Conservation (phyloP, 2,888 invertebrate species). For the Pharmacophagus antenor region DNA sequence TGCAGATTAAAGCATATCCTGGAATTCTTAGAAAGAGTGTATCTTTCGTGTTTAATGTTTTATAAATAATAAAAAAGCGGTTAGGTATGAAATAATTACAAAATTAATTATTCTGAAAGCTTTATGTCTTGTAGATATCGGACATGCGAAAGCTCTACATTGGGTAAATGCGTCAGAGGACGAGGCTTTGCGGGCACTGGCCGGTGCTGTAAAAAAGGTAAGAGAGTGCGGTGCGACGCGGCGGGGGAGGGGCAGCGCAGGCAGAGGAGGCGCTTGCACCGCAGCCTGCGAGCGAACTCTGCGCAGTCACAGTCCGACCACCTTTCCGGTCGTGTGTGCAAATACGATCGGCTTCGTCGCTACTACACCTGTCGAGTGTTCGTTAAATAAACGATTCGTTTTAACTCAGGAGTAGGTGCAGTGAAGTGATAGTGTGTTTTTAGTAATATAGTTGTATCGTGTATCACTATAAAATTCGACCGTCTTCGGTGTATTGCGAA, state of each 20-base stretch:
- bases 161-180: slow-evolving; percentile 49
- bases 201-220: slow-evolving; percentile 38
- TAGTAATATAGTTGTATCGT: slow-evolving; percentile 73
- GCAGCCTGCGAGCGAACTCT: slow-evolving; percentile 36
- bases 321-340: slow-evolving; percentile 67
- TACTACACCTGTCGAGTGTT: slow-evolving; percentile 68
- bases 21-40: too few species aligned
- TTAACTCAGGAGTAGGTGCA: slow-evolving; percentile 68
- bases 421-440: slow-evolving; percentile 79
- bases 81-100: not conserved
- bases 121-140: slow-evolving; percentile 48
- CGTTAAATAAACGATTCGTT: slow-evolving; percentile 68
- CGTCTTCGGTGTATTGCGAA: slow-evolving; percentile 61
- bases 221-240: slow-evolving; percentile 34
- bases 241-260: slow-evolving; percentile 46
- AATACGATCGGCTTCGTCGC: slow-evolving; percentile 60
- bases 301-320: slow-evolving; percentile 77
- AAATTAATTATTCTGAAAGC: not conserved
- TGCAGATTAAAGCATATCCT: too few species aligned
- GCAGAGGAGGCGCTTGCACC: slow-evolving; percentile 51
- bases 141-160: slow-evolving; percentile 65
- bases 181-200: slow-evolving; percentile 45
- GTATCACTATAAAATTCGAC: slow-evolving; percentile 76
- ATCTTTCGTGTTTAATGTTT: too few species aligned
- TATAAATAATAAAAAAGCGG: not conserved